Evolutionary conservation across 2,797 vertebrate species (phyloP), one percentile per base, ranked within the genome.

Genomic region (Aplochiton taeniatus): DNA sequence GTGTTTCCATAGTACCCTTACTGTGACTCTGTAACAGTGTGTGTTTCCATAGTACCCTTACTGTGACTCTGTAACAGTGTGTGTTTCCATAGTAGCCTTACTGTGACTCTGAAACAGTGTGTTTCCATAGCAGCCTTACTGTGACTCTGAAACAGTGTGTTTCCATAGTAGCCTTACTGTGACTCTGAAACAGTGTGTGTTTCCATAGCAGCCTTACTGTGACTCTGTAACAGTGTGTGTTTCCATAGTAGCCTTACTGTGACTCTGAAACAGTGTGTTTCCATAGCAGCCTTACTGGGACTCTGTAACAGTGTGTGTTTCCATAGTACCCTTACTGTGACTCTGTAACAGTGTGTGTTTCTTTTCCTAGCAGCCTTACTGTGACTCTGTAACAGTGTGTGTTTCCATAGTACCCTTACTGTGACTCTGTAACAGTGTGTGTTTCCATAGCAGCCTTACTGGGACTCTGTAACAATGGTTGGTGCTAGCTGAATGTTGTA

Each of bases 291-390:
- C 31, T 31, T 31, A 31, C 31, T 31, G 31, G 2, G 2, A 31
- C 53, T 46, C 55, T 41, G 20, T 63, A 59, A 45, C 19, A 52
- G 19, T 11, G 43, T 16, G 43, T 16, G 49, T 60, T 66, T 65
- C 20, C 11, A 13, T 31, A 31, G 31, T 2, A 31, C 3, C 31
- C 31, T 31, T 31, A 31, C 31, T 31, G 31, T 31, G 2, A 31
- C 53, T 46, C 55, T 41, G 20, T 63, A 59, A 45, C 19, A 52
- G 19, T 11, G 43, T 16, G 43, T 16, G 49, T 60, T 66, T 65
- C 20, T 58, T 19, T 47, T 59, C 11, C 9, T 31, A 31, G 31
- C 3, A 31, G 31, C 31, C 31, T 31, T 31, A 31, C 31, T 31
- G 31, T 31, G 2, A 31, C 53, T 46, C 55, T 41, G 20, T 63